Conservation (phyloP, 2,113 vertebrate genomes). For the Sturnira hondurensis region DNA sequence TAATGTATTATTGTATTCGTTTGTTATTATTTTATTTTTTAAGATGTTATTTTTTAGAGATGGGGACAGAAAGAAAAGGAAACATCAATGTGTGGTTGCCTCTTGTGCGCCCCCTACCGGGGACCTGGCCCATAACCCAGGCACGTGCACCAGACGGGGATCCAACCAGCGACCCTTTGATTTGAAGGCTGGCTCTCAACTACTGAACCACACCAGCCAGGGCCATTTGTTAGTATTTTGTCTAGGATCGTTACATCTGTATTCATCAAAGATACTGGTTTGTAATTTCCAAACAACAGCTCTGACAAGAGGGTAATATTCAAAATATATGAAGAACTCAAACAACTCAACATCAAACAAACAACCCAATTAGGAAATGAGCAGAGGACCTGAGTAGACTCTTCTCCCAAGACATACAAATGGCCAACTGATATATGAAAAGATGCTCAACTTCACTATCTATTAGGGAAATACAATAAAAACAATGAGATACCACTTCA, state of each 20-base stretch:
- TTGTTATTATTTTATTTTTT: neutral
- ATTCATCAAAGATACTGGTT: neutral
- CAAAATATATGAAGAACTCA: neutral
- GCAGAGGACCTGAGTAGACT: neutral
- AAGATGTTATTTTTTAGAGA: neutral
- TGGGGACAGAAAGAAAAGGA: too few relatives aligned
- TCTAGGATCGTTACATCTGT: neutral
- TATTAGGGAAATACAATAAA: neutral
- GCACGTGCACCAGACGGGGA: too few relatives aligned
- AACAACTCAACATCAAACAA: neutral
- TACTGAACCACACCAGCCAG: too few relatives aligned
- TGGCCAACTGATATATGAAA: neutral
- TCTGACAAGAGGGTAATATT: neutral
- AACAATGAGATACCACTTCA: neutral
- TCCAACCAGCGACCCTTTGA: too few relatives aligned
- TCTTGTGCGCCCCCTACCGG: too few relatives aligned
- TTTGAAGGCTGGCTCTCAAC: too few relatives aligned
- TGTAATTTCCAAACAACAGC: neutral
- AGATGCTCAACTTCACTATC: neutral
- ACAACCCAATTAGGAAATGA: neutral
- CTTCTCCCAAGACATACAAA: neutral
- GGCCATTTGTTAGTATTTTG: neutral
- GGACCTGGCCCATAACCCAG: too few relatives aligned
- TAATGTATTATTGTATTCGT: neutral
- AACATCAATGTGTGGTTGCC: too few relatives aligned